Percentiles rank a stretch among this genome's conserved stretches.
Evolutionary conservation across 2,888 invertebrate genomes (phyloP).

Genomic region (Heliconius ismenius): DNA sequence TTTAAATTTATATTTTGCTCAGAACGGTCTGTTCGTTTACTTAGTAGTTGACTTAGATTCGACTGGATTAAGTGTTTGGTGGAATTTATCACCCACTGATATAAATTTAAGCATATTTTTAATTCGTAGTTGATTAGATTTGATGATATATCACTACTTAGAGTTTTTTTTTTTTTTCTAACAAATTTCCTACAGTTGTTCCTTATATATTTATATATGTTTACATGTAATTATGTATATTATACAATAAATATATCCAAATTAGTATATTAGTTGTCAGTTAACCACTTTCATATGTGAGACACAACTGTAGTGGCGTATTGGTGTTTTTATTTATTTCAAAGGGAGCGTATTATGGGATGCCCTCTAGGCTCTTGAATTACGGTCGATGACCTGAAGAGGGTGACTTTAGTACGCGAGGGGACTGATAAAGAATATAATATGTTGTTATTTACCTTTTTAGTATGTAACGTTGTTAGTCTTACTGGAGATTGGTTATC

Average conservation of each 20-base stretch:
- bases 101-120: background rate
- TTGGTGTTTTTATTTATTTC: slow-evolving; percentile 45
- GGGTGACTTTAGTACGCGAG: slow-evolving; percentile 44
- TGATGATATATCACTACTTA: too few species aligned
- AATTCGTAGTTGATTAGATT: background rate
- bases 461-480: slow-evolving; percentile 29
- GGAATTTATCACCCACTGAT: background rate
- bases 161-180: background rate
- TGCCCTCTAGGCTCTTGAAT: slow-evolving; percentile 46
- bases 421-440: slow-evolving; percentile 39
- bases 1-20: slow-evolving; percentile 21
- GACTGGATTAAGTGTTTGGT: background rate
- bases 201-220: background rate
- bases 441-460: slow-evolving; percentile 33
- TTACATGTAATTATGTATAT: background rate
- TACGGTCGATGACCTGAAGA: slow-evolving; percentile 48
- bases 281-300: slow-evolving; percentile 14
- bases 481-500: slow-evolving; percentile 13
- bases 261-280: slow-evolving; percentile 13
- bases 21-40: background rate
- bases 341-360: slow-evolving; percentile 44
- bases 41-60: background rate
- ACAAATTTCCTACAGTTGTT: background rate
- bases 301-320: slow-evolving; percentile 22
- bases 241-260: background rate